Evolutionary conservation across 2,797 vertebrate species (phyloP).

Genomic region (Alfaro cultratus): DNA sequence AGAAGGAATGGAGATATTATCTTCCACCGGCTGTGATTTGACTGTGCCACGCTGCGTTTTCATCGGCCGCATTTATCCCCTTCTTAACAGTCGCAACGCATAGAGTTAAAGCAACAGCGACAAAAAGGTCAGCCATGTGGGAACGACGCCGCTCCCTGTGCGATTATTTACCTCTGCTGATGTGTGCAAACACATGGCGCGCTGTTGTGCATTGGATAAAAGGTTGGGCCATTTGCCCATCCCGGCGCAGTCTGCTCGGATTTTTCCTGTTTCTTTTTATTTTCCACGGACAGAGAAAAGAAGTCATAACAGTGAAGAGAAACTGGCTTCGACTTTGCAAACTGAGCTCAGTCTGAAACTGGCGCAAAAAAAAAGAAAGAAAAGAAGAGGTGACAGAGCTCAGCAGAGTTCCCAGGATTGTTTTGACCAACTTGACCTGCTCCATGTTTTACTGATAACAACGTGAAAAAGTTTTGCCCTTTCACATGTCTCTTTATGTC

Average conservation of each 20-base stretch:
- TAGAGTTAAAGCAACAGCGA: background rate
- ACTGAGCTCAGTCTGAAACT: slow-evolving; percentile 50
- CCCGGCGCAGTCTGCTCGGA: slow-evolving; percentile 2
- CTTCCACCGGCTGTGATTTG: slow-evolving; percentile 4
- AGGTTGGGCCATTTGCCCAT: slow-evolving; percentile 22
- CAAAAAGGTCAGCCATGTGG: slow-evolving; percentile 20
- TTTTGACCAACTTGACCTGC: slow-evolving; percentile 42
- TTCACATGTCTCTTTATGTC: background rate
- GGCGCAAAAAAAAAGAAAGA: slow-evolving; percentile 16
- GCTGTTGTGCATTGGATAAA: slow-evolving; percentile 51
- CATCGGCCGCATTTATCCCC: background rate
- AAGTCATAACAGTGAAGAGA: slow-evolving; percentile 21
- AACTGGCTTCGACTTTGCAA: slow-evolving; percentile 30
- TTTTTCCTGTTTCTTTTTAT: background rate
- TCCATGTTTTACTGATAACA: background rate
- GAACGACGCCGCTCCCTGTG: slow-evolving; percentile 67
- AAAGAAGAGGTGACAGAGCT: slow-evolving; percentile 45
- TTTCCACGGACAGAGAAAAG: slow-evolving; percentile 3
- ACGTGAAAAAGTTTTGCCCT: background rate
- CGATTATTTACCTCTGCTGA: slow-evolving; percentile 77
- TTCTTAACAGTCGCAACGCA: background rate
- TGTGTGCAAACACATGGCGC: slow-evolving; percentile 79
- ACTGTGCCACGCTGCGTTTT: slow-evolving; percentile 1
- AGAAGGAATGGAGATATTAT: slow-evolving; percentile 39
- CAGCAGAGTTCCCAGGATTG: slow-evolving; percentile 51